Evolutionary conservation across 2,113 vertebrate genomes (phyloP), one percentile per base, ranked within the genome.

Genomic region (Proterorhinus semilunaris): DNA sequence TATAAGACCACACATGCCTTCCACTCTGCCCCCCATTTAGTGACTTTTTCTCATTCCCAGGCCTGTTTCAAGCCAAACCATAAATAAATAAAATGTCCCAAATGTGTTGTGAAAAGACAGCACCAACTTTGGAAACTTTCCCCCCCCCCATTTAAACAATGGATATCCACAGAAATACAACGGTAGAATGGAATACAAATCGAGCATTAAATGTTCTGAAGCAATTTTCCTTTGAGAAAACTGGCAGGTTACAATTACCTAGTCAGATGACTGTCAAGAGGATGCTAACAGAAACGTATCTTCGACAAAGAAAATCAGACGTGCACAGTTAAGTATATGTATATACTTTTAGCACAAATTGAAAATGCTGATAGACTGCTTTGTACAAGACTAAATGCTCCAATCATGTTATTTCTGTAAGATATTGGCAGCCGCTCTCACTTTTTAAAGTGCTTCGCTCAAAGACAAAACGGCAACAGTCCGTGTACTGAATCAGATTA

Each of bases 1-100:
- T 48, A 10, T 87, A 91, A 90, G 79, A 80, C 64, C 68, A 58
- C 48, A 80, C 71, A 81, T 83, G 71, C 36, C 45, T 66, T 43
- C 48, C 65, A 6, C 62, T 49, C 11, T 13, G 4, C 0, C 13
- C 5, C 21, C 63, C 64, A 47, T 81, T 68, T 68, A 59, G 13
- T 15, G 57, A 78, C 72, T 81, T 79, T 67, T 61, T 55, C 15
- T 74, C 68, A 77, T 69, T 66, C 43, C 66, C 68, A 75, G 76
- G 72, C 75, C 65, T 71, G 51, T 68, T 64, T 71, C 0, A 8
- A 74, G 81, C 65, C 48, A 54, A 52, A 21, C 51, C 1, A 5
- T 10, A 57, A 57, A 27, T 43, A 43, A 43, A 43, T n/a, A 59
- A 59, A 36, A 12, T 52, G 13, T 52, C 13, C 50, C 17, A 10